Base-by-base conservation (phyloP, 2,797 vertebrate genomes). In the Xenopus petersii region DNA sequence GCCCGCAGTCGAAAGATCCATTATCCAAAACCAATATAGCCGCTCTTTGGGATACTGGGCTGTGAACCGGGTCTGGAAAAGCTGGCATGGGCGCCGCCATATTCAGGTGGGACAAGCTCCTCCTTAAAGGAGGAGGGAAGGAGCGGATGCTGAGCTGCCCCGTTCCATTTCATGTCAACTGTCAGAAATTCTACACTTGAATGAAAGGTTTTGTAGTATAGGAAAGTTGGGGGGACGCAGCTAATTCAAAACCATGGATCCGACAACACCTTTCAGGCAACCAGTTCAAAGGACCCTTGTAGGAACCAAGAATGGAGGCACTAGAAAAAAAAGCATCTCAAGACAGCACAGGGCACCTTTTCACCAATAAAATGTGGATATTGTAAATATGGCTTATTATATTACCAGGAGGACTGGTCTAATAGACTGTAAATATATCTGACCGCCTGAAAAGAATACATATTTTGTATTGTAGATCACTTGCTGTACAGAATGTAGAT, bases 211-310 rank as follows among this genome's bases (percentile, higher is more conserved):
- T 42, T 42, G 36, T 42, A 42, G 36, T 42, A 42, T 3, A 21
- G 21, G 97, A 79, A 98, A 98, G 82, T 90, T 98, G 84, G 96
- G 96, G 1, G 96, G n/a, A 98, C 26, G 95, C 95, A 0, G 94
- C 97, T 0, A 95, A 95, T 85, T 94, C 96, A 83, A 98, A 96
- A 87, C 95, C 96, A 69, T 98, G 95, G 68, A 89, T 98, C 88
- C 90, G 95, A 83, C 96, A 98, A 89, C 95, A 98, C 62, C 94
- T 98, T 84, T 98, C 96, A 2, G 96, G 96, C 81, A 98, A 98
- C 89, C 97, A 98, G 90, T 98, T 97, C 90, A 98, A 98, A 91
- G 96, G 95, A 67, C 96, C 97, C 2, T 92, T 97, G 92, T 98
- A 98, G 86, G 83, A 82, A 13, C 4, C 0, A 0, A 55, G 24